phyloP scores from a whole-genome alignment of 2,797 vertebrate species.

The Tolypeutes matacus region DNA sequence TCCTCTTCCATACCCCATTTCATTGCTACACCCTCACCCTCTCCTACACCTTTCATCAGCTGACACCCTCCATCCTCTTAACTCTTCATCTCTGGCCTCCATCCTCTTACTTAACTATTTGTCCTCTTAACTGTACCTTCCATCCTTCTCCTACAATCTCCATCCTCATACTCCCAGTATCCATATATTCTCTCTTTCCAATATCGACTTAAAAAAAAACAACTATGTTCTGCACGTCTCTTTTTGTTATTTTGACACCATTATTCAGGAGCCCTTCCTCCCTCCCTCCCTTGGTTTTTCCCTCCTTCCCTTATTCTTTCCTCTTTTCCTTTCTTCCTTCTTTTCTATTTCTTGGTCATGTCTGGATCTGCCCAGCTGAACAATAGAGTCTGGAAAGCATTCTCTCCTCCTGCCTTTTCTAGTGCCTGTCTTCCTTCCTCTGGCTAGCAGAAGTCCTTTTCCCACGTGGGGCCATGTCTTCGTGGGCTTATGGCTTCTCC shows the following conservation, averaged over 20 bases:
- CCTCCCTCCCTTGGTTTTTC: neutral
- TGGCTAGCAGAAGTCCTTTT: neutral
- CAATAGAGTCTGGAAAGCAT: neutral
- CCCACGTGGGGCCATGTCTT: neutral
- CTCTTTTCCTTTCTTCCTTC: neutral
- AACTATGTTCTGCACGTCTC: neutral
- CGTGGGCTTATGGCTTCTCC: neutral
- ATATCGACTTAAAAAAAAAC: neutral
- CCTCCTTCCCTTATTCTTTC: neutral
- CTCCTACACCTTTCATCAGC: neutral
- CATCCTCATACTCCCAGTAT: neutral
- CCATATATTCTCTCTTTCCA: neutral
- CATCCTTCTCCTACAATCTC: neutral
- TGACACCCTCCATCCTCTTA: neutral
- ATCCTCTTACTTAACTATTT: too few species aligned
- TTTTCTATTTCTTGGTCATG: neutral
- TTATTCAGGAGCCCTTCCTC: neutral
- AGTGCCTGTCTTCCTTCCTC: neutral
- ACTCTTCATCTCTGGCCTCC: neutral
- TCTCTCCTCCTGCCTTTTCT: neutral
- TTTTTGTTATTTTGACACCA: neutral
- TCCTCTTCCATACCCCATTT: neutral
- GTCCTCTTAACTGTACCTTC: too few species aligned
- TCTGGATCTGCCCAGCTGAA: neutral
- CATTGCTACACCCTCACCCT: neutral